Evolutionary conservation across 2,797 vertebrate species (phyloP), one percentile per base, ranked within the genome.

Genomic region (Siniperca obscura): DNA sequence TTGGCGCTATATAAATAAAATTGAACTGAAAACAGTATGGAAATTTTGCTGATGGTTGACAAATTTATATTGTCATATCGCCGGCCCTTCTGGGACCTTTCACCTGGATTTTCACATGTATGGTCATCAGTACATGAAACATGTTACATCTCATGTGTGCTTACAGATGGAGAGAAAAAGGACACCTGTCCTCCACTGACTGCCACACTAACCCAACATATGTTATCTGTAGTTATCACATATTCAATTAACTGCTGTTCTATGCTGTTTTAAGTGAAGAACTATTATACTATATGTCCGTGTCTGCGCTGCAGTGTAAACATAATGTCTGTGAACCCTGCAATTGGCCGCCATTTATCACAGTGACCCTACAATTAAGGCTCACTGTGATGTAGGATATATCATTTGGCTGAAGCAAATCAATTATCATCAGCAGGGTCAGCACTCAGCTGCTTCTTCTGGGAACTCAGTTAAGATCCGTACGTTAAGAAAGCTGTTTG

Each of bases 361-460:
- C 83, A 85, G 76, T 82, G 74, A 60, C 82, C 81, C 71, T 74
- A 46, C 77, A 87, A 84, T 85, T 82, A 84, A 64, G 78, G 64
- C 78, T 85, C 69, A 78, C 82, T 65, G 71, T 76, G 72, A 82
- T 57, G 75, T 78, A 53, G 71, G 66, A 74, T 80, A 64, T 87
- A 82, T 76, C 78, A 87, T 93, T 90, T 82, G 62, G 65, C 57
- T 77, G 74, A 80, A 77, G 75, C 66, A 72, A 85, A 82, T 87
- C 90, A 78, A 76, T 87, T 66, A 84, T 70, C 81, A 89, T 75
- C 57, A 66, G 64, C 65, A 48, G 53, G 44, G 44, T 69, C 72
- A 80, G 56, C 42, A 57, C 19, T 27, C 8, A 30, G 50, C 2
- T 13, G 46, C 46, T 70, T 40, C 50, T n/a, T 34, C 68, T 36